Evolutionary conservation across 2,113 vertebrate species (phyloP), one percentile per base, ranked within the genome.

Genomic region (Hippocampus zosterae): DNA sequence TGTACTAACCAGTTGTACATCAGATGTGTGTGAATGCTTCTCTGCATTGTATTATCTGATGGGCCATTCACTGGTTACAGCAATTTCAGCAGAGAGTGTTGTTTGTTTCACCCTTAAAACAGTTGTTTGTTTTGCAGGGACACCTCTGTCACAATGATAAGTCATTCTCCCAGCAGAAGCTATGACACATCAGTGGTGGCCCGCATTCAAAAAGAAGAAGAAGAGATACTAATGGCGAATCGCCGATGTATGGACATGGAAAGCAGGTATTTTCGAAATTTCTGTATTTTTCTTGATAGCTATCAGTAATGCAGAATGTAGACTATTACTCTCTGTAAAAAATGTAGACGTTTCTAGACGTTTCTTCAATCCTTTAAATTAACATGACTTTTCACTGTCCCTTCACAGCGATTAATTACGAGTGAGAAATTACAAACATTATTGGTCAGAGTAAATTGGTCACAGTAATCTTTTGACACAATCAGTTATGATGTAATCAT

Each of bases 241-340:
- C 94, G 96, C 21, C 94, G 96, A 64, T 99, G 97, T 76, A 91
- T 98, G 1, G 96, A 99, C 85, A 99, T 99, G 97, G 97, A 99
- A 80, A 96, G 96, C 93, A 95, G 97, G 96, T 98, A 82, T 57
- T 19, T 21, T 5, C 19, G 63, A 50, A 25, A 27, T 21, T 61
- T 5, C 15, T 65, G 2, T n/a, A 33, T 55, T 65, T 42, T 56
- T 55, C n/a, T 55, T 12, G n/a, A 25, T 25, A 25, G 25, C 19
- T 9, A n/a, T n/a, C 52, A 53, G 52, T 53, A 21, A 21, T n/a
- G 1, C 21, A n/a, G 19, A 53, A 53, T 53, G 19, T n/a, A n/a
- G 52, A n/a, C 52, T 53, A 2, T 53, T 53, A 53, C 52, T n/a
- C 52, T 2, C 21, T 53, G 6, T n/a, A 8, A 8, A 53, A n/a